Evolutionary conservation across 2,888 invertebrate genomes (phyloP), one percentile per base, ranked within the genome.

Genomic region (Crematogaster levior): DNA sequence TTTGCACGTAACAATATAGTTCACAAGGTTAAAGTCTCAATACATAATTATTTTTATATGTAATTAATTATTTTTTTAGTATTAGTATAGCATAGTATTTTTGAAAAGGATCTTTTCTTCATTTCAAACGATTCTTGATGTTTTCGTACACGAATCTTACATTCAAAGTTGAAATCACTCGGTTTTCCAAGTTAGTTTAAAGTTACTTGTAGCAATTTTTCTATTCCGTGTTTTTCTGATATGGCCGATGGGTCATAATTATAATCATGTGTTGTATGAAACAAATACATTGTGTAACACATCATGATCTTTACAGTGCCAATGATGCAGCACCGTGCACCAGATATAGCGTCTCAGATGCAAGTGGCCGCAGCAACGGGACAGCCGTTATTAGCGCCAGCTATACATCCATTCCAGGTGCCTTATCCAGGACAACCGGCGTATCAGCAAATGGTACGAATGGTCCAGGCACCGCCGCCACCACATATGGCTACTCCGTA

Each of bases 301-400:
- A 7, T 15, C 6, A 2, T n/a, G 40, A 48, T 74, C 81, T 34
- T 92, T 92, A 82, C 90, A 94, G 94, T 95, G 79, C 94, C 93
- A 83, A 94, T 95, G 93, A 94, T 94, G 93, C 94, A 93, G 82
- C 94, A 94, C 85, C 95, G 95, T 56, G 94, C 95, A 10, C 95
- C 96, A 72, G 96, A 96, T 89, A 95, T 96, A 92, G 95, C 96
- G 72, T 96, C 97, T 24, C 97, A 97, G 92, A 97, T 98, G 96
- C 98, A 98, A 93, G 97, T 98, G 85, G 97, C 97, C 34, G 97
- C 97, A 81, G 96, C 96, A 43, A 95, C 96, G 27, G 98, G 98
- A 0, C 98, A 98, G 94, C 98, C 98, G 5, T 95, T 98, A 82
- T 94, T 98, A 91, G 97, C 98, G 56, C 97, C 98, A 30, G 97